These are phyloP conservation scores for Podilymbus podiceps DNA, from an alignment of 2,113 vertebrate genomes.

Conservation along the genomic window DNA sequence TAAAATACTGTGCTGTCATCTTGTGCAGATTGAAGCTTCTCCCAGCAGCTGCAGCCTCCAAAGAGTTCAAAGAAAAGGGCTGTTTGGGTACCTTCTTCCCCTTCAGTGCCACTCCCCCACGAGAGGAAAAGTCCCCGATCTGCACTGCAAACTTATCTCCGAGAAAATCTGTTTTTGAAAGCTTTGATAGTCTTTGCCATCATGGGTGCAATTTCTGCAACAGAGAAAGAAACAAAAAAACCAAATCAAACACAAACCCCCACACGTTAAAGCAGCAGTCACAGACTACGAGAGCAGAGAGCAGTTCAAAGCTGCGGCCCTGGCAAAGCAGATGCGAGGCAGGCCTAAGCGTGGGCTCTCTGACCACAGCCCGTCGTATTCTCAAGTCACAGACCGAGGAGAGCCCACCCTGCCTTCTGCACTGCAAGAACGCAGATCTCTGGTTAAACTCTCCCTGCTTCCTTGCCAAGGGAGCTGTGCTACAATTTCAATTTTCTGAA, in stretches of 20 bases:
- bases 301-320: not conserved
- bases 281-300: not conserved
- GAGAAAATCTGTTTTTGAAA: conserved; percentile 98
- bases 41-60: conserved; percentile 42
- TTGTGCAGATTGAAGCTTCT: conserved; percentile 51
- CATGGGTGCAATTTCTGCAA: conserved; percentile 97
- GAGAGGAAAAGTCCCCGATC: conserved; percentile 24
- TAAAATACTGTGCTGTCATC: conserved; percentile 68
- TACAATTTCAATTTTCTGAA: not conserved
- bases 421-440: not conserved
- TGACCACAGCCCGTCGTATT: fast-evolving
- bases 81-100: conserved; percentile 34
- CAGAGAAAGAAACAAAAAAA: not conserved
- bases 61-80: conserved; percentile 19
- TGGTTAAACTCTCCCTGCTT: not conserved
- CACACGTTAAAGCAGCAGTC: not conserved
- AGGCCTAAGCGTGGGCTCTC: not conserved
- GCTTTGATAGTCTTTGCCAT: conserved; percentile 99
- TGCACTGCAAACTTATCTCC: conserved; percentile 82
- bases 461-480: not conserved
- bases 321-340: not conserved
- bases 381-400: not conserved
- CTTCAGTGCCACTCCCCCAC: conserved; percentile 22
- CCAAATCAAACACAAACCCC: not conserved
- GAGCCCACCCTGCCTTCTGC: not conserved